Conservation (phyloP, 2,797 vertebrate genomes). For the Myiothlypis chrysogaster region DNA sequence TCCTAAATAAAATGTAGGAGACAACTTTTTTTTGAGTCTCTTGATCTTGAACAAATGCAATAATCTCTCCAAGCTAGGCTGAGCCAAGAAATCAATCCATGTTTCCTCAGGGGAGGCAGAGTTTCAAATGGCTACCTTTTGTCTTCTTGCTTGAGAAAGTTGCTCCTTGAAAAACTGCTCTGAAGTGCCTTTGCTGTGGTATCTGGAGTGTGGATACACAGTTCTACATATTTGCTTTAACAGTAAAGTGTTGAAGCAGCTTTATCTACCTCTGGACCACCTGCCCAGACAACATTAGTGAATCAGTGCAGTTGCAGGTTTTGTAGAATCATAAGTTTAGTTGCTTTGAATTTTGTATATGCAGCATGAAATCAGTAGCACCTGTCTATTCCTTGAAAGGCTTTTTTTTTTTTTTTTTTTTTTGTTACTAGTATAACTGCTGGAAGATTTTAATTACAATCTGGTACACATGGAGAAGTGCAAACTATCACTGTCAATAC, state of each 20-base stretch:
- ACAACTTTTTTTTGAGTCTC: not conserved
- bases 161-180: not conserved
- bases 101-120: not conserved
- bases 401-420: not conserved
- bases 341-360: not conserved
- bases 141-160: not conserved
- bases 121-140: not conserved
- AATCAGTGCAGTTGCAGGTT: not conserved
- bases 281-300: not conserved
- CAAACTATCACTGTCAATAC: not conserved
- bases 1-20: not conserved
- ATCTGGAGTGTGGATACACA: fast-evolving
- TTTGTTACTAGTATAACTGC: not conserved
- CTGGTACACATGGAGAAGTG: not conserved
- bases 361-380: not conserved
- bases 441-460: not conserved
- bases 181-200: not conserved
- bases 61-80: not conserved
- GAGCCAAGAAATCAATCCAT: not conserved
- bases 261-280: not conserved
- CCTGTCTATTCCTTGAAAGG: not conserved
- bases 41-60: not conserved
- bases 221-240: not conserved
- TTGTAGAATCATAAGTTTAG: not conserved
- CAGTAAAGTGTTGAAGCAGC: not conserved